A percentile compares a stretch with the other conserved stretches of the same genome.
Conservation (phyloP, 2,797 vertebrate species). For the Anas bahamensis region DNA sequence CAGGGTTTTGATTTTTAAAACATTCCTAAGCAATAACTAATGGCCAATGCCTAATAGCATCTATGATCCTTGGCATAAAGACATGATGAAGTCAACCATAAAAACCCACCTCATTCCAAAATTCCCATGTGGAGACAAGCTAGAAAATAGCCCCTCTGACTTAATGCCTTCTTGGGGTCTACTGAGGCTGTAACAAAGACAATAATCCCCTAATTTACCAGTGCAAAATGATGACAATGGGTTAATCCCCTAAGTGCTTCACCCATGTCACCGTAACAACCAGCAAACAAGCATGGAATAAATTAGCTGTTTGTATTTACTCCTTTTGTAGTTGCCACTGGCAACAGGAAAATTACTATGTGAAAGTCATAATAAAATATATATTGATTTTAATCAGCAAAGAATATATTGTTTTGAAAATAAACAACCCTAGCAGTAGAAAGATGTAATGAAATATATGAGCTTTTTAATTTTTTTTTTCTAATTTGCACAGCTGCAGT, state of each 20-base stretch:
- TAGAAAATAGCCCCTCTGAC: neutral
- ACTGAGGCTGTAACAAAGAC: neutral
- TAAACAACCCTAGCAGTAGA: neutral
- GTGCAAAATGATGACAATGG: neutral
- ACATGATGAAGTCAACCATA: neutral
- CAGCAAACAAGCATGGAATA: constrained; percentile 23
- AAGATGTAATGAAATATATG: neutral
- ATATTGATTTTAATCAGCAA: constrained; percentile 6
- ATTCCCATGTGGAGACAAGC: neutral
- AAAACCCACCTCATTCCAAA: neutral
- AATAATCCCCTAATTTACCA: neutral
- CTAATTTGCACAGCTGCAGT: constrained; percentile 41
- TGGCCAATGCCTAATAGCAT: neutral
- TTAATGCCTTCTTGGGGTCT: neutral
- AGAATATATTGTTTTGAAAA: neutral
- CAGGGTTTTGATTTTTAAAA: neutral
- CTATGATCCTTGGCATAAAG: neutral
- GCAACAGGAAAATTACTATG: constrained; percentile 65
- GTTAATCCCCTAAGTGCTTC: neutral
- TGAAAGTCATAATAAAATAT: constrained; percentile 15
- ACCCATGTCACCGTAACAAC: constrained; percentile 17
- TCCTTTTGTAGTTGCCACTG: constrained; percentile 59
- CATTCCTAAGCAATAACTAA: neutral
- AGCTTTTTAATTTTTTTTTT: constrained; percentile 13
- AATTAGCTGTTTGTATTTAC: neutral